These are phyloP conservation scores for Musca domestica DNA, from an alignment of 1,140 invertebrate genomes.

Conservation along the genomic window DNA sequence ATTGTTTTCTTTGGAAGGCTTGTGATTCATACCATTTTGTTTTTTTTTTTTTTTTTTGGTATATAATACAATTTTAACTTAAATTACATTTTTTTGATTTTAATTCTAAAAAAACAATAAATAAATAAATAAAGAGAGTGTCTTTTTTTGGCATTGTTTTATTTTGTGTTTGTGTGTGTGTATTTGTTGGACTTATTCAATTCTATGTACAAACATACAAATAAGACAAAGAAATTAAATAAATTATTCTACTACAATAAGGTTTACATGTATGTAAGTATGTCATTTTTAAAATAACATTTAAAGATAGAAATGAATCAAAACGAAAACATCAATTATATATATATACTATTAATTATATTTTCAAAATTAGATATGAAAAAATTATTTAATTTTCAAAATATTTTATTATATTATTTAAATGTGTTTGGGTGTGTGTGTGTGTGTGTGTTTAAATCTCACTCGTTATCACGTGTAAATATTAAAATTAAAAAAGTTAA, in stretches of 20 bases:
- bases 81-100: conserved; percentile 10
- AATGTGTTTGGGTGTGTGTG: conserved; percentile 20
- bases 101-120: background rate
- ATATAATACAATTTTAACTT: conserved; percentile 20
- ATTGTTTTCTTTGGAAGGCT: background rate
- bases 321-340: no score
- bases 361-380: background rate
- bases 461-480: conserved; percentile 51
- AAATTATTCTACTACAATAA: no score
- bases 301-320: no score
- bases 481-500: background rate
- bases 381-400: background rate
- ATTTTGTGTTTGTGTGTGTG: conserved; percentile 4
- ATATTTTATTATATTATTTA: conserved; percentile 12
- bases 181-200: background rate
- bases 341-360: background rate
- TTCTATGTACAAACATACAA: no score
- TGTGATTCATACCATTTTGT: background rate
- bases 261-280: no score
- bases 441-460: conserved; percentile 42
- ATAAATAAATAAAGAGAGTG: background rate
- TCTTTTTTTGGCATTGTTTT: background rate
- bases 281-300: no score
- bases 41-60: conserved; percentile 26
- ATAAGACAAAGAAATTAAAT: no score